Evolutionary conservation across 2,113 vertebrate species (phyloP), one percentile per base, ranked within the genome.

Genomic region (Colaptes auratus): DNA sequence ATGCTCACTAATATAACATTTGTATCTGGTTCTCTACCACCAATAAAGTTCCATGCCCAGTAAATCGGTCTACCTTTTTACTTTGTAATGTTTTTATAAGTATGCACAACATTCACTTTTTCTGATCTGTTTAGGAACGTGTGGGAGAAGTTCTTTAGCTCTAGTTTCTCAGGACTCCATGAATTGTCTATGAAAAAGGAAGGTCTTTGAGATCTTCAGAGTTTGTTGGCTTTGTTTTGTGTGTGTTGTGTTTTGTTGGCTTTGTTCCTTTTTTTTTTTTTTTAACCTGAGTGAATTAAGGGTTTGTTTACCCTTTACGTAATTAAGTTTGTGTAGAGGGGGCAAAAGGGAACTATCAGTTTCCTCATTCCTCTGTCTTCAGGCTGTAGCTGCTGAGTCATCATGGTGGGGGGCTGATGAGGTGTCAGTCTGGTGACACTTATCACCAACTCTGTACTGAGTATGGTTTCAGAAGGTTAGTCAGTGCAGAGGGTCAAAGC

Each of bases 1-100:
- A 52, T 0, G 0, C 18, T 85, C 24, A 10, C 13, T 63, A 63
- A 12, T 2, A 3, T 4, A 53, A 33, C 0, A 0, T 61, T 87
- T 91, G 59, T 15, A 39, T n/a, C 7, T 63, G 24, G 27, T 76
- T 56, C 23, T 39, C 9, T n/a, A 82, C 59, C 25, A 66, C 16
- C 15, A 64, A 33, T 55, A 80, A 76, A 36, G 0, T 28, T 88
- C 31, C 28, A 70, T 5, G 17, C 3, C 14, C 28, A 70, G 27
- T 44, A 89, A 78, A 82, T 61, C 35, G 61, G 20, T 63, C 27
- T 84, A 15, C 5, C 14, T 79, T 10, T 73, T 11, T 61, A n/a
- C 18, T 74, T 92, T 77, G 35, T 10, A 30, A 21, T 65, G 15
- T 36, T 9, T 74, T 70, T 74, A 60, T 72, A 69, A 56, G 10